Evolutionary conservation across 2,113 vertebrate genomes (phyloP).

Genomic region (Lucifuga dentata): DNA sequence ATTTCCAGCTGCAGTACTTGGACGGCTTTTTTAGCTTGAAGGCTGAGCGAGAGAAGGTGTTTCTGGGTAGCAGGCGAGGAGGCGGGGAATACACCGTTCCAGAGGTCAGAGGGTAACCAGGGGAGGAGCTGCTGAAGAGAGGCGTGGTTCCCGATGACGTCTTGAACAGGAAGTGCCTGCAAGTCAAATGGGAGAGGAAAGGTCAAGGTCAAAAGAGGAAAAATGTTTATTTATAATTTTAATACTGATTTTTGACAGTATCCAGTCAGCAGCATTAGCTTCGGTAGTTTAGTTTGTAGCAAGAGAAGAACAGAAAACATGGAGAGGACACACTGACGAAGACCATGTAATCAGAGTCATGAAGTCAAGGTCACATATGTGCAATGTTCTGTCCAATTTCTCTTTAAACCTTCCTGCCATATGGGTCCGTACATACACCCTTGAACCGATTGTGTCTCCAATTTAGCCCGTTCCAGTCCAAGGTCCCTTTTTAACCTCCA

Average conservation of each 20-base stretch:
- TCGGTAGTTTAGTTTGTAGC: background rate
- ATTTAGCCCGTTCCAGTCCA: conserved; percentile 51
- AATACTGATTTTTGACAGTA: background rate
- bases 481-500: conserved; percentile 61
- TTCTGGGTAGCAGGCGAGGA: conserved; percentile 95
- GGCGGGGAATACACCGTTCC: conserved; percentile 98
- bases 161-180: conserved; percentile 98
- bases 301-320: conserved; percentile 23
- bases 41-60: conserved; percentile 97
- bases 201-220: background rate
- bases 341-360: conserved; percentile 18
- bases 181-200: background rate
- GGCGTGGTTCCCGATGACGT: conserved; percentile 98
- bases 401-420: conserved; percentile 54
- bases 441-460: conserved; percentile 62
- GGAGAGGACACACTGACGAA: conserved; percentile 22
- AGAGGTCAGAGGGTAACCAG: conserved; percentile 96
- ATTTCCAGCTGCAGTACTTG: conserved; percentile 99
- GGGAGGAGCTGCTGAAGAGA: conserved; percentile 97
- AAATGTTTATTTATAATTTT: too few relatives aligned
- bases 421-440: conserved; percentile 49
- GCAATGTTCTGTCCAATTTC: conserved; percentile 53
- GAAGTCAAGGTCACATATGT: conserved; percentile 62
- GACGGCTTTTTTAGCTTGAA: conserved; percentile 99
- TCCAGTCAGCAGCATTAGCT: background rate